A percentile compares a stretch with the other conserved stretches of the same genome.
phyloP scores from a whole-genome alignment of 2,113 vertebrate species.

The Hymenochirus boettgeri region DNA sequence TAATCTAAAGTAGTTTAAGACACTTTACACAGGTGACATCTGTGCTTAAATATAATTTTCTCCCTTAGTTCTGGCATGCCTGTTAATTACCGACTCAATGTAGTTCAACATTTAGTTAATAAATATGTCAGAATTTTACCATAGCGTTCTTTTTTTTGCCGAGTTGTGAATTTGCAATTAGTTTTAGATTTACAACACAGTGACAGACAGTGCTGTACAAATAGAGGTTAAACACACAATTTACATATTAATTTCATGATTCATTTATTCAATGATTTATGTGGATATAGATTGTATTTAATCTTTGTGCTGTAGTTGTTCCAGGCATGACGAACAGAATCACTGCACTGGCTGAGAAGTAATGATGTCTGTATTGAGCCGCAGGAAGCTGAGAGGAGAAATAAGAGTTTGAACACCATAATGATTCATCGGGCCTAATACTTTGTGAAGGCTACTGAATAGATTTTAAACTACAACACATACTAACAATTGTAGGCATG shows the following conservation, averaged over 20 bases:
- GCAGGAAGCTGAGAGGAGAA: conserved; percentile 44
- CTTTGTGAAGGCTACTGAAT: conserved; percentile 43
- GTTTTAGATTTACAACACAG: conserved; percentile 84
- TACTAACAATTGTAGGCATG: background rate
- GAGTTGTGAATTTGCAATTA: conserved; percentile 84
- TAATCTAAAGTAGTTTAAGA: conserved; percentile 65
- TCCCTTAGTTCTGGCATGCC: conserved; percentile 64
- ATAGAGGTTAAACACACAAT: conserved; percentile 92
- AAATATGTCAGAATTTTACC: conserved; percentile 85
- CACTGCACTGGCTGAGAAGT: conserved; percentile 51
- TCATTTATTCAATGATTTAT: conserved; percentile 92
- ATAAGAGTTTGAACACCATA: conserved; percentile 47
- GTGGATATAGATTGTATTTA: conserved; percentile 84
- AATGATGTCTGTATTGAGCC: conserved; percentile 61
- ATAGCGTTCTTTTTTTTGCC: conserved; percentile 68
- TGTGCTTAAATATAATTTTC: conserved; percentile 72
- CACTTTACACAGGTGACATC: conserved; percentile 70
- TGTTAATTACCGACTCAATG: conserved; percentile 83
- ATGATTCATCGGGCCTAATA: conserved; percentile 53
- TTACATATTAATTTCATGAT: conserved; percentile 96
- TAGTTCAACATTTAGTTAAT: conserved; percentile 86
- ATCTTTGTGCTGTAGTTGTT: conserved; percentile 70
- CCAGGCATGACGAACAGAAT: conserved; percentile 69
- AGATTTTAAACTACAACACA: conserved; percentile 40
- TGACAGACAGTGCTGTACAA: conserved; percentile 85